Base-by-base conservation (phyloP, 2,797 vertebrate genomes). In the Peromyscus attwateri region DNA sequence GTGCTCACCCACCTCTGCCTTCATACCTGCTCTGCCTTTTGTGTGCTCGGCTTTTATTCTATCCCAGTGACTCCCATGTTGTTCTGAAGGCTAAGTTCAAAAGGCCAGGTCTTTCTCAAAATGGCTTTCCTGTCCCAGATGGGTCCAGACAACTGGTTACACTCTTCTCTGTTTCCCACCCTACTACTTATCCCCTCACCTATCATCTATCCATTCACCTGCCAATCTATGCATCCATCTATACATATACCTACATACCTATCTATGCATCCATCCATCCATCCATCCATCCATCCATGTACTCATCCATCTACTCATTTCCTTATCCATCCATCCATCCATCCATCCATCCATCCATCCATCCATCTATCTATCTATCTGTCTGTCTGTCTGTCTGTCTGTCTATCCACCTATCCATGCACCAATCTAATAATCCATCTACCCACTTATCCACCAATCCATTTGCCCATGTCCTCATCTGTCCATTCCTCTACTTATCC, bases 71-170 rank as follows among this genome's bases (percentile, higher is more conserved):
- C n/a, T 37, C 81, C 14, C n/a, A 31, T 7, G 43, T 43, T 34
- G 77, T 57, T 70, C 70, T 88, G 6, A 80, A 85, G 84, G 76
- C 93, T 95, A 79, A 43, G 27, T 77, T 92, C 76, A 43, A 68
- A 87, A 76, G 31, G 29, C 13, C 57, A 79, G 62, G 25, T 43
- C 46, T 68, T 75, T 52, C 92, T 49, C 76, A 64, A 80, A 70
- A 29, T 60, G 37, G 79, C n/a, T 84, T 43, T 83, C 37, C 66
- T 92, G 64, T 81, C 75, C 66, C 31, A 80, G 31, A 55, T 34
- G 70, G 71, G 49, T 16, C 57, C 64, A 40, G 62, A 46, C 4
- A 79, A 87, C 1, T 25, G 66, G 64, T 43, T 29, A 27, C 49
- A 90, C 87, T 21, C 11, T 49, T 46, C 82, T 62, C n/a, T 81